phyloP scores from a whole-genome alignment of 1,140 invertebrate species.

The Drosophila subpulchrella region DNA sequence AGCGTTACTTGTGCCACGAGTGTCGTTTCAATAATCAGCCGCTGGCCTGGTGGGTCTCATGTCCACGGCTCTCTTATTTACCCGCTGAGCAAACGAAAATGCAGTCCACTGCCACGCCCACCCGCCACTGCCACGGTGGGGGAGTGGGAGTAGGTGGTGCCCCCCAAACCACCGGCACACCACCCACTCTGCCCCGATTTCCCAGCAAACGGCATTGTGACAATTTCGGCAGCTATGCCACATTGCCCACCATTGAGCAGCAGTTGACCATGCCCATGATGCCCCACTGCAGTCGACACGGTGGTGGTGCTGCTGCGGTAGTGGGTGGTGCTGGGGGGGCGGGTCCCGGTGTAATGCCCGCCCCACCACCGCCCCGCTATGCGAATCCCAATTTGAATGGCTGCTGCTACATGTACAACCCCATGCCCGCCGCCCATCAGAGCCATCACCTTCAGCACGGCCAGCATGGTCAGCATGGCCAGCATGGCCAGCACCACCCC shows the following conservation, averaged over 20 bases:
- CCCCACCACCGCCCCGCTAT: constrained; percentile 55
- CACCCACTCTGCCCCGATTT: constrained; percentile 53
- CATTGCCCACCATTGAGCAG: constrained; percentile 67
- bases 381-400: constrained; percentile 56
- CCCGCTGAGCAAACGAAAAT: constrained; percentile 47
- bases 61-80: constrained; percentile 76
- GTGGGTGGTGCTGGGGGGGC: constrained; percentile 6
- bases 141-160: background rate
- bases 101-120: constrained; percentile 39
- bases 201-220: constrained; percentile 68
- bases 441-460: constrained; percentile 11
- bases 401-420: constrained; percentile 74
- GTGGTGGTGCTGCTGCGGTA: constrained; percentile 7
- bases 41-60: constrained; percentile 81
- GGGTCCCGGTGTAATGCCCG: constrained; percentile 15
- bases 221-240: constrained; percentile 79
- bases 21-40: constrained; percentile 83
- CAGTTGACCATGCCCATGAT: constrained; percentile 40
- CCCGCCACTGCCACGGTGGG: constrained; percentile 45
- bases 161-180: constrained; percentile 4
- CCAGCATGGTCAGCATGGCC: constrained; percentile 3
- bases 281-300: constrained; percentile 65
- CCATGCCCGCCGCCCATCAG: constrained; percentile 17
- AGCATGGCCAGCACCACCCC: constrained; percentile 14
- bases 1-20: constrained; percentile 70